Evolutionary conservation across 2,888 invertebrate species (phyloP).

Genomic region (Cacoxenus indagator): DNA sequence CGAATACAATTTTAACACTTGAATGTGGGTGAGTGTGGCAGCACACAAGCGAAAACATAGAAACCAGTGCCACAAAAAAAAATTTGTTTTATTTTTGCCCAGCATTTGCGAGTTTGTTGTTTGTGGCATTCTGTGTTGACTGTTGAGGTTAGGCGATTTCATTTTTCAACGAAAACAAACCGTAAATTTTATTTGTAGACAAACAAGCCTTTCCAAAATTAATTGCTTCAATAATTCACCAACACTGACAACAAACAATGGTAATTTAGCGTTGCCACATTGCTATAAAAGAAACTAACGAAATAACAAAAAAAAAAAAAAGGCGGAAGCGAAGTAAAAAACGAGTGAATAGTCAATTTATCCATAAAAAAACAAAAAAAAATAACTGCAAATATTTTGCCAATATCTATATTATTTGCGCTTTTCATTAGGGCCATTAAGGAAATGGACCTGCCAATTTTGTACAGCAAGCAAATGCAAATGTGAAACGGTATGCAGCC

Average conservation of each 20-base stretch:
- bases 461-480: background rate
- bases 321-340: background rate
- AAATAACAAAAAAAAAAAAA: background rate
- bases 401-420: conserved; percentile 3
- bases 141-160: background rate
- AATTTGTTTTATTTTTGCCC: background rate
- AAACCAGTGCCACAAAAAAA: background rate
- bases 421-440: conserved; percentile 13
- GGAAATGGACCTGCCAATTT: conserved; percentile 10
- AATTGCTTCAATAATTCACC: conserved; percentile 20
- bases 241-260: background rate
- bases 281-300: background rate
- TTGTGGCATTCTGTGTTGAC: no score
- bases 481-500: background rate
- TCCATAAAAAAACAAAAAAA: background rate
- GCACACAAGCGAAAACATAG: background rate
- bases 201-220: background rate
- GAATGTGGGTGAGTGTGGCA: background rate
- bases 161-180: background rate
- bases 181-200: conserved; percentile 3
- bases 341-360: conserved; percentile 12
- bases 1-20: background rate
- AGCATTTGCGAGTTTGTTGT: background rate
- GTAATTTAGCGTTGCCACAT: background rate
- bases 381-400: background rate